Percentiles rank a stretch among this genome's conserved stretches.
These are phyloP conservation scores for Thyatira batis DNA, from an alignment of 2,888 invertebrate genomes.

Conservation along the genomic window DNA sequence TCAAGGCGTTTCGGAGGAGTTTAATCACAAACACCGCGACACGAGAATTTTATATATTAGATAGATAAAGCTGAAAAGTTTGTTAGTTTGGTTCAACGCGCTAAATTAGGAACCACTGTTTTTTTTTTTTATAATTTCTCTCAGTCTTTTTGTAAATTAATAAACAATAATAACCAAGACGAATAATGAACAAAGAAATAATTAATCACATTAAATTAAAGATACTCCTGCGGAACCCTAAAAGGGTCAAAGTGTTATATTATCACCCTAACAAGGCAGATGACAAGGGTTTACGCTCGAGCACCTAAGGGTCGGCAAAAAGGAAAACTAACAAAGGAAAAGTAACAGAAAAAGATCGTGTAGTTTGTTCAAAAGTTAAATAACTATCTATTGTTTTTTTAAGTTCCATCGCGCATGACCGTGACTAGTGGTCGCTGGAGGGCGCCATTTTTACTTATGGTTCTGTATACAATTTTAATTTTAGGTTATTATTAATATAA, in stretches of 20 bases:
- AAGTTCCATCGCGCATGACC: not conserved
- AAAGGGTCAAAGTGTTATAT: conserved; percentile 11
- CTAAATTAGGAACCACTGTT: too few relatives aligned
- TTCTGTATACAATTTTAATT: not conserved
- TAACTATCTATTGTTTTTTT: not conserved
- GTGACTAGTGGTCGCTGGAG: not conserved
- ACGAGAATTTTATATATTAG: too few relatives aligned
- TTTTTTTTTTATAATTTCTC: too few relatives aligned
- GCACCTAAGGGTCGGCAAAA: conserved; percentile 2
- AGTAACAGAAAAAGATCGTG: not conserved
- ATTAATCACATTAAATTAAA: conserved; percentile 7
- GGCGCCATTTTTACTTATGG: not conserved
- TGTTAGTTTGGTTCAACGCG: too few relatives aligned
- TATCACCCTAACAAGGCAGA: conserved; percentile 12
- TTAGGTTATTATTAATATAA: too few relatives aligned
- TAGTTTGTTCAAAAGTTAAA: not conserved
- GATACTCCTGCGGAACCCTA: conserved; percentile 4
- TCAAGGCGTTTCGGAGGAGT: too few relatives aligned
- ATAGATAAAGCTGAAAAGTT: too few relatives aligned
- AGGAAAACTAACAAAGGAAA: conserved; percentile 4
- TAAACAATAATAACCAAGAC: too few relatives aligned
- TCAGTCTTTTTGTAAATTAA: too few relatives aligned
- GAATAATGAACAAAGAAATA: conserved; percentile 1
- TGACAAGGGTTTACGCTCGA: conserved; percentile 21
- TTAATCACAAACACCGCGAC: too few relatives aligned